phyloP scores from a whole-genome alignment of 2,797 vertebrate species.

The Pogoniulus pusillus region DNA sequence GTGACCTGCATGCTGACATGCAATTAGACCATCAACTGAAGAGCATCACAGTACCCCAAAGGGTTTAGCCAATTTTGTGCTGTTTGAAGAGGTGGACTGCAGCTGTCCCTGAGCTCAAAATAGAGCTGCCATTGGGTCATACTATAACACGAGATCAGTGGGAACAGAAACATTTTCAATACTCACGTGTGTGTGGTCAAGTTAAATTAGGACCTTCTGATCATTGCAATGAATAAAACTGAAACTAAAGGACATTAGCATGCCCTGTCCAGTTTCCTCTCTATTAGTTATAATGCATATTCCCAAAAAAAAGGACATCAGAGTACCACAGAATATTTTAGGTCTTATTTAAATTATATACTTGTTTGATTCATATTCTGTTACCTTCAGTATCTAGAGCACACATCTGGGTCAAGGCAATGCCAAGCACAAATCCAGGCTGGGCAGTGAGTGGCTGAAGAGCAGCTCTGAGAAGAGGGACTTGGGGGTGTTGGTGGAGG shows the following conservation, averaged over 20 bases:
- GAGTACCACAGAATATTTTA: background rate
- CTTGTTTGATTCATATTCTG: background rate
- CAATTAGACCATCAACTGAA: background rate
- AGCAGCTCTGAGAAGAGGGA: too few species aligned
- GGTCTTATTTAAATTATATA: background rate
- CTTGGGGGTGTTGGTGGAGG: too few species aligned
- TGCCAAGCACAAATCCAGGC: too few species aligned
- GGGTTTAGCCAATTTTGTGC: background rate
- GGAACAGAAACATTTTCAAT: background rate
- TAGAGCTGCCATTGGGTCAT: background rate
- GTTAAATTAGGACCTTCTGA: background rate
- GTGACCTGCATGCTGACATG: background rate
- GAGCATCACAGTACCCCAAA: background rate
- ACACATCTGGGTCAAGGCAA: too few species aligned
- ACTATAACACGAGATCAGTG: background rate
- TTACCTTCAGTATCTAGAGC: background rate
- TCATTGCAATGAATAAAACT: background rate
- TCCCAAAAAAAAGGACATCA: background rate
- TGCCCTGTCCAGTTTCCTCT: background rate
- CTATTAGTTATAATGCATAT: background rate
- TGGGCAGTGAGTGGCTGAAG: too few species aligned
- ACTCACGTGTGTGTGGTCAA: fast-evolving
- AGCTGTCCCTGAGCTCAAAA: background rate
- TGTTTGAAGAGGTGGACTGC: background rate
- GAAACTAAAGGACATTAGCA: background rate